Evolutionary conservation across 1,140 invertebrate species (phyloP).

Genomic region (Drosophila watanabei): DNA sequence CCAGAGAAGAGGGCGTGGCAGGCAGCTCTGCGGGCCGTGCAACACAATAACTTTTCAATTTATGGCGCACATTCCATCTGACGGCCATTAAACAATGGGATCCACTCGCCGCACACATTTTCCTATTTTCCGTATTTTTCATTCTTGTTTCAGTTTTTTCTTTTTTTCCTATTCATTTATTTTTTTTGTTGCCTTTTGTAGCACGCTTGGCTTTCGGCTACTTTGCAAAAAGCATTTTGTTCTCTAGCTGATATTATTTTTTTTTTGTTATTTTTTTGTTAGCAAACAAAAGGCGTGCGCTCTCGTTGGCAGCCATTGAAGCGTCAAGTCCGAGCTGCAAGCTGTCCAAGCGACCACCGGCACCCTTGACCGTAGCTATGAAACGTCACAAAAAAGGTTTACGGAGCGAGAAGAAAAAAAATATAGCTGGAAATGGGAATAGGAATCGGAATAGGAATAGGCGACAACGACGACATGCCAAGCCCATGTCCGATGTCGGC

Average conservation of each 20-base stretch:
- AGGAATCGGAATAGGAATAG: constrained; percentile 43
- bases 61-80: constrained; percentile 82
- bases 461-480: constrained; percentile 59
- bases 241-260: constrained; percentile 44
- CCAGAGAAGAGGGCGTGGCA: constrained; percentile 17
- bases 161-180: constrained; percentile 24
- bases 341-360: constrained; percentile 67
- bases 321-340: constrained; percentile 72
- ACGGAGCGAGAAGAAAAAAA: constrained; percentile 8
- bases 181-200: constrained; percentile 27
- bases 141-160: constrained; percentile 58
- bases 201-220: constrained; percentile 71
- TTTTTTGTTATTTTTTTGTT: constrained; percentile 27
- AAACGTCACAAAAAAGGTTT: constrained; percentile 46
- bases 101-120: constrained; percentile 67
- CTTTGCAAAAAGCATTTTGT: constrained; percentile 79
- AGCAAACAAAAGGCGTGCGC: constrained; percentile 75
- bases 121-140: constrained; percentile 72
- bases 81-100: constrained; percentile 81
- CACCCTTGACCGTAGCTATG: constrained; percentile 81
- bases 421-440: constrained; percentile 7
- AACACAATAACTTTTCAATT: constrained; percentile 83
- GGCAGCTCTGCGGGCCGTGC: constrained; percentile 44
- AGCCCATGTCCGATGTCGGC: constrained; percentile 45
- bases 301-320: constrained; percentile 81